phyloP scores from a whole-genome alignment of 2,113 vertebrate species.

The Microcebus jonahi region DNA sequence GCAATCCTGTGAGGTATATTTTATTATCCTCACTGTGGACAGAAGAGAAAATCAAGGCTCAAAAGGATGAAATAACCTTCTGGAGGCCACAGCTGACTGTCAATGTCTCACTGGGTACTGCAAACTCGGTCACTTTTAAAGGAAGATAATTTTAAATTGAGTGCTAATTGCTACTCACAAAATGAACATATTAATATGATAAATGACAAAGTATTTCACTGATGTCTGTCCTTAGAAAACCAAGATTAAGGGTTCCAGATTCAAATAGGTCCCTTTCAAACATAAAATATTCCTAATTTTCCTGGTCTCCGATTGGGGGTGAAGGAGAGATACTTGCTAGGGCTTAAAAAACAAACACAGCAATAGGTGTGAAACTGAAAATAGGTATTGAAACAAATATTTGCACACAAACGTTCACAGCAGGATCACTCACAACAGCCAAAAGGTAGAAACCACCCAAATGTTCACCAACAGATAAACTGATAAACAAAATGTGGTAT shows the following conservation, averaged over 20 bases:
- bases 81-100: neutral
- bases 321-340: neutral
- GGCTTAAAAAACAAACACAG: too few species aligned
- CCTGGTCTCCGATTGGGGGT: neutral
- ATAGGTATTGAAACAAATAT: too few species aligned
- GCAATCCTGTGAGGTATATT: neutral
- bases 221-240: neutral
- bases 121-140: neutral
- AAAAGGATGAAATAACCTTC: neutral
- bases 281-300: slow-evolving; percentile 31
- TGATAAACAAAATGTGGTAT: too few species aligned
- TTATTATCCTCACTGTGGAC: neutral
- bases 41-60: neutral
- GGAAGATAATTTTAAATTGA: neutral
- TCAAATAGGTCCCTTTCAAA: neutral
- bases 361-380: too few species aligned
- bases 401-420: too few species aligned
- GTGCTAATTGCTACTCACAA: neutral
- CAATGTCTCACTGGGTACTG: neutral
- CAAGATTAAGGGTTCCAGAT: slow-evolving; percentile 5
- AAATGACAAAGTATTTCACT: slow-evolving; percentile 23
- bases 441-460: too few species aligned
- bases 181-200: neutral
- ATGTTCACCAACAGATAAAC: too few species aligned
- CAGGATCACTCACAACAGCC: too few species aligned